Evolutionary conservation across 1,140 invertebrate genomes (phyloP), one percentile per base, ranked within the genome.

Genomic region (Pogonomyrmex californicus): DNA sequence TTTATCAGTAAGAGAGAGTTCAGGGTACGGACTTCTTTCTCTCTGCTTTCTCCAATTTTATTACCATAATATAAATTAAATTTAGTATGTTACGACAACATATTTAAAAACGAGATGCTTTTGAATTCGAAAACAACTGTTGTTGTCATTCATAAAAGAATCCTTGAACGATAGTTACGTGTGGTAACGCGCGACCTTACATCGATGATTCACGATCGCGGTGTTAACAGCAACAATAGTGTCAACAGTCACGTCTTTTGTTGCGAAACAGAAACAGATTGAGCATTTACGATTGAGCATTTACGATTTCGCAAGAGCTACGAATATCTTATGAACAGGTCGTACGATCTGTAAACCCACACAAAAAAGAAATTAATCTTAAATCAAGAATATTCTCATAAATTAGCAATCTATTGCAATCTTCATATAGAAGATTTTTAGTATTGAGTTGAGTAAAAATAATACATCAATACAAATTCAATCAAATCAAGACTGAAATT

Each of bases 261-360:
- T 9, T 51, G 36, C 38, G 9, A 63, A 82, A 47, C 23, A 44
- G 5, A 23, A 44, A 47, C 7, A 23, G n/a, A 2, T 33, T n/a
- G 7, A 6, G 9, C 30, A 71, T 62, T 71, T 36, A 82, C 23
- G 38, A 23, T 73, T 83, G 7, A 6, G 9, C 30, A 71, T 62
- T 71, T 36, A 82, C 23, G 38, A 23, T 73, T 83, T 83, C 54
- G 41, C 36, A 49, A 75, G 79, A 60, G 51, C 44, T 30, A 10
- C 38, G 66, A 47, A 60, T 47, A 33, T 33, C 14, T 58, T 33
- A 23, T 9, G 12, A 38, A 75, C 36, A 30, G 38, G 33, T 77
- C 47, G 82, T 36, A 41, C 12, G 38, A 14, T 58, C 23, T 10
- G 56, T 83, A 30, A 23, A 23, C 23, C 23, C 0, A 23, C 23